These are phyloP conservation scores for Ephialtes manifestator DNA, from an alignment of 2,888 invertebrate genomes.

Conservation along the genomic window DNA sequence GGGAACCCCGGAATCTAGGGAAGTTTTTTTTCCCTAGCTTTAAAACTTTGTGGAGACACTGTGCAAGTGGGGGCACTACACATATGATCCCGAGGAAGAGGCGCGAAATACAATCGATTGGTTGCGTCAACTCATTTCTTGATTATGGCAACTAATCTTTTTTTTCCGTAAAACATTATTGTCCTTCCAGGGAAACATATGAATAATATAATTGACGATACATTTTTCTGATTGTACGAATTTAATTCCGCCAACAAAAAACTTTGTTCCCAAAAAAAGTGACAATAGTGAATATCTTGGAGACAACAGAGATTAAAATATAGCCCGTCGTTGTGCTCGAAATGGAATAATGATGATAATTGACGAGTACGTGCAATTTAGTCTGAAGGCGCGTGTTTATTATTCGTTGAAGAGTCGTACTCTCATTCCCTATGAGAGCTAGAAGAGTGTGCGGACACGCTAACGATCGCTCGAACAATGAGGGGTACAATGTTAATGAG, in stretches of 20 bases:
- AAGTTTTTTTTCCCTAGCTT: too few species aligned
- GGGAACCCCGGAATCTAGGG: too few species aligned
- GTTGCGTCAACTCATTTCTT: too few species aligned
- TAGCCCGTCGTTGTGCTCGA: slow-evolving; percentile 4
- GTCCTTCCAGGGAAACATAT: too few species aligned
- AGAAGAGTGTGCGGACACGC: slow-evolving; percentile 52
- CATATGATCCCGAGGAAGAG: too few species aligned
- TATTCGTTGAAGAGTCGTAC: slow-evolving; percentile 75
- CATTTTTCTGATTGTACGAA: too few species aligned
- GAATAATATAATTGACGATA: too few species aligned
- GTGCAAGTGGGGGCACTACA: too few species aligned
- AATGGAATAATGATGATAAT: slow-evolving; percentile 76
- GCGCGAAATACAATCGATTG: too few species aligned
- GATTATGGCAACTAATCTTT: too few species aligned
- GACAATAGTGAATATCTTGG: background rate
- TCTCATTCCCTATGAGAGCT: slow-evolving; percentile 46
- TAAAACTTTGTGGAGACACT: too few species aligned
- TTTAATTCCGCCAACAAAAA: background rate
- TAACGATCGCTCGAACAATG: slow-evolving; percentile 78
- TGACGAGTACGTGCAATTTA: slow-evolving; percentile 77
- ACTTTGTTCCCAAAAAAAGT: background rate
- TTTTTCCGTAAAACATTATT: too few species aligned
- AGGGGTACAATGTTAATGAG: slow-evolving; percentile 82
- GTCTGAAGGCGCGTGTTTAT: slow-evolving; percentile 75
- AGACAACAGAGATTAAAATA: background rate